Evolutionary conservation across 2,797 vertebrate genomes (phyloP).

Genomic region (Zalophus californianus): DNA sequence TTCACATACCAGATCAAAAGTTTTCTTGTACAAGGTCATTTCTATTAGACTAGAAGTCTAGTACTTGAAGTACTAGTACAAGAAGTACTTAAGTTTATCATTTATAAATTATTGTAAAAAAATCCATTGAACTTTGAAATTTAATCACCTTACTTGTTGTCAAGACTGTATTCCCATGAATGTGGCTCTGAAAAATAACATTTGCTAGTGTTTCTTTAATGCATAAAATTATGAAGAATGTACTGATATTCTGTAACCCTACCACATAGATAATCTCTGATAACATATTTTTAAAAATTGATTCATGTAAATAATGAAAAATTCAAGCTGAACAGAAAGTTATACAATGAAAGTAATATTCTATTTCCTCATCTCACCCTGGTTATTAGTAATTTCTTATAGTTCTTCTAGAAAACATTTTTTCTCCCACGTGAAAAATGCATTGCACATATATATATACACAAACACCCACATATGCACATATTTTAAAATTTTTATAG

Average conservation of each 20-base stretch:
- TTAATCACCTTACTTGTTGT: neutral
- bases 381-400: neutral
- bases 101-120: neutral
- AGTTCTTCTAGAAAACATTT: constrained; percentile 49
- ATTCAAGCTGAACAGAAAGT: neutral
- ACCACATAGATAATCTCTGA: neutral
- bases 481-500: neutral
- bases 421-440: neutral
- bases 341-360: neutral
- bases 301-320: constrained; percentile 6
- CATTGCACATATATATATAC: neutral
- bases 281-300: neutral
- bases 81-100: neutral
- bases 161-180: neutral
- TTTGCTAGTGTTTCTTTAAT: neutral
- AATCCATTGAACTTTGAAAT: neutral
- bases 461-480: neutral
- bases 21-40: neutral
- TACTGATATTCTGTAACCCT: neutral
- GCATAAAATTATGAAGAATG: neutral
- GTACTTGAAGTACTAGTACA: too few relatives aligned
- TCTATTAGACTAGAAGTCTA: neutral
- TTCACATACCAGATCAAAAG: neutral
- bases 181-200: neutral
- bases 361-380: neutral